Evolutionary conservation across 2,797 vertebrate species (phyloP).

Genomic region (Anomalospiza imberbis): DNA sequence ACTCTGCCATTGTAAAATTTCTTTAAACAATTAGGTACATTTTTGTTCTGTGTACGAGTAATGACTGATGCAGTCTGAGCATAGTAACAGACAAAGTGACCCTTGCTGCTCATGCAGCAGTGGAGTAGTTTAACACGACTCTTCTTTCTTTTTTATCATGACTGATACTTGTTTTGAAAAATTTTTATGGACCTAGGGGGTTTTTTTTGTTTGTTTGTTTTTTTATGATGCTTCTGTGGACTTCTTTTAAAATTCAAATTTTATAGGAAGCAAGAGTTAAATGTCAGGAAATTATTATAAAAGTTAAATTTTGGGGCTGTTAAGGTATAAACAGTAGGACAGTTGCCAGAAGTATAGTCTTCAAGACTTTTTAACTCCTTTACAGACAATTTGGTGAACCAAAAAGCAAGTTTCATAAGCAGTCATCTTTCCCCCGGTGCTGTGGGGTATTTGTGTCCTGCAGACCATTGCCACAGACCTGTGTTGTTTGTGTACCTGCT

Average conservation of each 20-base stretch:
- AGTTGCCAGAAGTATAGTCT: neutral
- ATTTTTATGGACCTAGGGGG: neutral
- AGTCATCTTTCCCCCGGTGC: fast-evolving
- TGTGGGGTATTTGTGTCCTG: neutral
- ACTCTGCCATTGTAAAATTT: neutral
- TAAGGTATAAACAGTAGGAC: neutral
- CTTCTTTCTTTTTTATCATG: neutral
- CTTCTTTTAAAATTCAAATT: neutral
- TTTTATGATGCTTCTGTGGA: neutral
- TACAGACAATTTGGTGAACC: neutral
- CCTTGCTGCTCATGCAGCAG: neutral
- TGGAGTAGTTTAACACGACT: neutral
- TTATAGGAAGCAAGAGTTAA: neutral
- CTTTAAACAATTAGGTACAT: neutral
- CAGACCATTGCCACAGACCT: neutral
- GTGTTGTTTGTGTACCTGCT: neutral
- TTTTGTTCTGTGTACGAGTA: neutral
- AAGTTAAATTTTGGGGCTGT: neutral
- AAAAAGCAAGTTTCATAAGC: neutral
- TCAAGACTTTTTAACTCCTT: neutral
- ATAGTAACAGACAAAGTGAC: neutral
- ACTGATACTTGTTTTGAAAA: neutral
- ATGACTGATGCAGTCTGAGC: neutral
- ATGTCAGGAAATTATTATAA: neutral
- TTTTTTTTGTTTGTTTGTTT: no score